Evolutionary conservation across 2,113 vertebrate genomes (phyloP), one percentile per base, ranked within the genome.

Genomic region (Octodon degus): DNA sequence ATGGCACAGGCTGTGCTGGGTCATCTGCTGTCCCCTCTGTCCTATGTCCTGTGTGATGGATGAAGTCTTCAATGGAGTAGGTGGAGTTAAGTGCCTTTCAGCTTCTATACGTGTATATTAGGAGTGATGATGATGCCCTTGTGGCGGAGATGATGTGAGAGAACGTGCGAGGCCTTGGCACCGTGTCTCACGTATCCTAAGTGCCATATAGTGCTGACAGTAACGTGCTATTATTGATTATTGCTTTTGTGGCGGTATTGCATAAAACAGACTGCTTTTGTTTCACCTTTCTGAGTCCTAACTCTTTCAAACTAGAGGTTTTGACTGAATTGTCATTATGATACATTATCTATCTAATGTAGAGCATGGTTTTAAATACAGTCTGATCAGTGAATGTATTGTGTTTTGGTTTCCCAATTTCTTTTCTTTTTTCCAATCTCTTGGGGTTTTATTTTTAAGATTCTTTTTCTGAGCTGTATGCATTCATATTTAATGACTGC

Each of bases 401-500:
- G 37, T 43, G 30, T 93, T 79, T 96, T 34, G 20, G 22, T 89
- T 55, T 30, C 11, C 11, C 10, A 8, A 40, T 91, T 91, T 47
- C 60, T 58, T 96, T 81, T 63, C 68, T 87, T 79, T 89, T 34
- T 60, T 65, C 50, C 25, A 30, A 68, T 47, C 58, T 84, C 87
- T n/a, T 30, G 40, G 83, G 76, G 92, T n/a, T 96, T 96, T 90
- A 87, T 70, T 97, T 97, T 95, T 87, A 89, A n/a, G 34, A 4
- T 67, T 91, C 20, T 87, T 90, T 95, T 60, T 96, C 72, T 95
- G 84, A 91, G 32, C 92, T 83, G 3, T 68, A 58, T 94, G 77
- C 85, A 90, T 96, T 95, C 90, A 97, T 97, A 96, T 96, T 96
- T 97, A 97, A 96, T 96, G 88, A 74, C 63, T 89, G 47, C 81